Conservation (phyloP, 2,888 invertebrate species). For the Callosobruchus maculatus region DNA sequence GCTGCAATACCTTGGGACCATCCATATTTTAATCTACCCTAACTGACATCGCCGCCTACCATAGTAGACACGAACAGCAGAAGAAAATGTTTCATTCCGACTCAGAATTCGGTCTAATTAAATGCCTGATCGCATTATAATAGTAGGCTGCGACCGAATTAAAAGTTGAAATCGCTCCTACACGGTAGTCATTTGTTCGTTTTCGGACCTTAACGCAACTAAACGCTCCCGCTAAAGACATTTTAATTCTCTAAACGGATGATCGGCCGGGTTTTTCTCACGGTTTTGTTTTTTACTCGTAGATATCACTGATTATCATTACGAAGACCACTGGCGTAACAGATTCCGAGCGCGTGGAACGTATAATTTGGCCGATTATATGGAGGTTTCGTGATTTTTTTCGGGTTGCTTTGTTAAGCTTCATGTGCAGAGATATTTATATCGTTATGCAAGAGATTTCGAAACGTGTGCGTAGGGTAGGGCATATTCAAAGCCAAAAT, state of each 20-base stretch:
- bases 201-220: slow-evolving; percentile 28
- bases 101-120: not conserved
- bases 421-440: not conserved
- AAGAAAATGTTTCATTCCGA: not conserved
- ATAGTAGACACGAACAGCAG: not conserved
- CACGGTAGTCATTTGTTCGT: slow-evolving; percentile 40
- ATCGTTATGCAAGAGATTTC: not conserved
- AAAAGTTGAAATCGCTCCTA: slow-evolving; percentile 27
- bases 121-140: slow-evolving; percentile 38
- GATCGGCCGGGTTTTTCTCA: slow-evolving; percentile 15
- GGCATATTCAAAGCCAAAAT: too few species aligned
- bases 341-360: not conserved
- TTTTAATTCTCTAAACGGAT: slow-evolving; percentile 35
- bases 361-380: not conserved
- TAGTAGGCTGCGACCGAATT: slow-evolving; percentile 29
- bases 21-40: not conserved
- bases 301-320: not conserved
- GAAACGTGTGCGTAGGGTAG: not conserved
- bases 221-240: slow-evolving; percentile 35
- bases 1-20: not conserved
- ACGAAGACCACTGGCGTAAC: not conserved
- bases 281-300: slow-evolving; percentile 4
- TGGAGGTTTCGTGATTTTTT: not conserved
- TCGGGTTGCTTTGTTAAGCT: not conserved
- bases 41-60: not conserved